phyloP scores from a whole-genome alignment of 2,888 invertebrate species.

The Nomada flava region DNA sequence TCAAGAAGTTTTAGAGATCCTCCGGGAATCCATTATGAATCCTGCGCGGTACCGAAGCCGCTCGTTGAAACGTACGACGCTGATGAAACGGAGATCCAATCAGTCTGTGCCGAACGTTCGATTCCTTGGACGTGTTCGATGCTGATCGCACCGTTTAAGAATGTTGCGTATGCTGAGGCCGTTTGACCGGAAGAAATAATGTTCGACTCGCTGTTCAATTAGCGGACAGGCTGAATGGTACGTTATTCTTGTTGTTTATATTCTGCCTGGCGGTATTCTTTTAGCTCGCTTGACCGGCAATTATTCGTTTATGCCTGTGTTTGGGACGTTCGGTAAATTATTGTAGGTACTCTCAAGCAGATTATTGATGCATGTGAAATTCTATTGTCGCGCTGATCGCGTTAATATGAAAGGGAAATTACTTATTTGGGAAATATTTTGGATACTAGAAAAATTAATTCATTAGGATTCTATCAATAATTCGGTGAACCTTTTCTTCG shows the following conservation, averaged over 20 bases:
- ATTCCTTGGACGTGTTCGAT: conserved; percentile 20
- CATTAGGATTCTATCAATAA: too few relatives aligned
- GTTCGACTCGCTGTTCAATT: conserved; percentile 10
- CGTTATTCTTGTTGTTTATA: neutral
- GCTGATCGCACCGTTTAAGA: conserved; percentile 34
- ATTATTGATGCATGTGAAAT: too few relatives aligned
- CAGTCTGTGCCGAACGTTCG: conserved; percentile 35
- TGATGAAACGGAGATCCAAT: conserved; percentile 48
- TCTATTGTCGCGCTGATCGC: too few relatives aligned
- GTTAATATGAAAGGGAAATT: too few relatives aligned
- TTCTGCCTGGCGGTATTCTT: neutral
- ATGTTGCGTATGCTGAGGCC: neutral
- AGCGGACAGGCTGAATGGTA: neutral
- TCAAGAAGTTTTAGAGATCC: conserved; percentile 74
- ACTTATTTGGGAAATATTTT: too few relatives aligned
- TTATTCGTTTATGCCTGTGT: too few relatives aligned
- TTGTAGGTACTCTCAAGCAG: too few relatives aligned
- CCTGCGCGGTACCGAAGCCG: conserved; percentile 55
- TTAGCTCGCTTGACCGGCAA: neutral
- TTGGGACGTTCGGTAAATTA: too few relatives aligned
- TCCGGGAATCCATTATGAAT: conserved; percentile 73
- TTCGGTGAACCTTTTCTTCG: too few relatives aligned
- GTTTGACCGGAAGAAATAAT: conserved; percentile 31
- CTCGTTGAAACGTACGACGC: conserved; percentile 61
- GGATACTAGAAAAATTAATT: neutral